phyloP scores from a whole-genome alignment of 2,113 vertebrate genomes.

The Gnathonemus longibarbis region DNA sequence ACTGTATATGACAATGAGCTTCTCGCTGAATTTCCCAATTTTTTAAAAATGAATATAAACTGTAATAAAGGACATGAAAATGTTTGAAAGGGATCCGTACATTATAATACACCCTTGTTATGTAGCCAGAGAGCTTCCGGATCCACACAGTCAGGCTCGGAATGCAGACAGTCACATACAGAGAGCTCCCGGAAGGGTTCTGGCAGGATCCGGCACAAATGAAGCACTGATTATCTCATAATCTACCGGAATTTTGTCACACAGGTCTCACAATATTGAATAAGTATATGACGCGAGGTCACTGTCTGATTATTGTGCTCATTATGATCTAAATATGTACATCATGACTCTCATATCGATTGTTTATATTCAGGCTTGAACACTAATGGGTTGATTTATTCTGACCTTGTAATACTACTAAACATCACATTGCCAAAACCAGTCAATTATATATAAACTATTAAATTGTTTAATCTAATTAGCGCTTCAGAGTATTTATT shows the following conservation, averaged over 20 bases:
- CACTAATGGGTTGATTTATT: slow-evolving; percentile 30
- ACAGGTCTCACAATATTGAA: not conserved
- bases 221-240: not conserved
- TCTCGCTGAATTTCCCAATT: not conserved
- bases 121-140: not conserved
- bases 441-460: slow-evolving; percentile 40
- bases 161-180: not conserved
- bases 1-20: not conserved
- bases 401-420: slow-evolving; percentile 36
- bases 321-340: not conserved
- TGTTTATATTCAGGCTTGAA: slow-evolving; percentile 8
- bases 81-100: not conserved
- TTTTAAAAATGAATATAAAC: not conserved
- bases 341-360: slow-evolving; percentile 19
- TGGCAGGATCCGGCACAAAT: not conserved
- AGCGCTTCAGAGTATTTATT: slow-evolving; percentile 10
- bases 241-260: not conserved
- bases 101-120: not conserved
- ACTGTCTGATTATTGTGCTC: not conserved
- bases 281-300: not conserved
- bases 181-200: not conserved
- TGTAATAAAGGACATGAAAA: not conserved
- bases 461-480: slow-evolving; percentile 15
- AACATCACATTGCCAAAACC: slow-evolving; percentile 17
- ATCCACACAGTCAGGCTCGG: not conserved